Evolutionary conservation across 2,888 invertebrate species (phyloP), one percentile per base, ranked within the genome.

Genomic region (Pterostichus madidus): DNA sequence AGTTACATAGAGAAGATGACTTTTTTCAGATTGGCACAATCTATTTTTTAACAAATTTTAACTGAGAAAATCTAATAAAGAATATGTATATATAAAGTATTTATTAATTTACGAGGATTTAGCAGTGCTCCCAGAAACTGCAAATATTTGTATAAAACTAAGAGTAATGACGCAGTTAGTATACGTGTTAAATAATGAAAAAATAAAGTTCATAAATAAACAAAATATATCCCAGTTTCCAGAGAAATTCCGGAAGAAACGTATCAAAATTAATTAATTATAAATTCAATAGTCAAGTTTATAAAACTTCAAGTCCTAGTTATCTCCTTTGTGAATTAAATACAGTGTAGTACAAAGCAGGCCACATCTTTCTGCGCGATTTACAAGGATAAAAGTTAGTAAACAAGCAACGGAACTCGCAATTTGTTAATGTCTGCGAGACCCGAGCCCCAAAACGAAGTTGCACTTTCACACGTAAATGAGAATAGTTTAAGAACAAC

Each of bases 401-500:
- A 80, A 71, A 80, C 39, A 49, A 46, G 71, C 32, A 75, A 44
- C 46, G 32, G 44, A 71, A 81, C 81, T 52, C 53, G 75, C 81
- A 75, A 81, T 59, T 81, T 75, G 73, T 73, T 75, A 59, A 81
- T 39, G 81, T 81, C 68, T 64, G 64, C 32, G 44, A 64, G 64
- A 35, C 13, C 15, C 39, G 61, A 81, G 73, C 24, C 52, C 15
- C 17, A 53, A 71, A 68, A 68, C 53, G 44, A 32, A 52, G 73
- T 75, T 75, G 61, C 61, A 81, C 46, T 61, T 81, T 75, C 81
- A 81, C 73, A 75, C 80, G 32, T 75, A 81, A 81, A 81, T 81
- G 59, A 31, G 61, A 81, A 81, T 75, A 81, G 81, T 81, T 81
- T 61, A 75, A 81, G 75, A 75, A 80, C 80, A 80, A 73, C 79